Conservation (phyloP, 2,888 invertebrate genomes). For the Rhodophaea formosa region DNA sequence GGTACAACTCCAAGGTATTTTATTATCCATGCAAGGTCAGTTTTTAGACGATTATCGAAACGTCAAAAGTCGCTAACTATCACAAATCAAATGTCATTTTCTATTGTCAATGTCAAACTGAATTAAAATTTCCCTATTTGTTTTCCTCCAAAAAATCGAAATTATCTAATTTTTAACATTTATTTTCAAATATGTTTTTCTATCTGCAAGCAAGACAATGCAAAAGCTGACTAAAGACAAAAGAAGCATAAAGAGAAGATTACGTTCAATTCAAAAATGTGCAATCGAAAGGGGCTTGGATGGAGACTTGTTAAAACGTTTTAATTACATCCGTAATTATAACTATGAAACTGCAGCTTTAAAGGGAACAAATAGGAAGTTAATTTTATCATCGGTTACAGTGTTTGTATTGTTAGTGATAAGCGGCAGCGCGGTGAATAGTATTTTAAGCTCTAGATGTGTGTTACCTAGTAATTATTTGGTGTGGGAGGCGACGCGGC, state of each 20-base stretch:
- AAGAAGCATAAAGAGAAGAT: slow-evolving; percentile 33
- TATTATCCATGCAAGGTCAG: too few species aligned
- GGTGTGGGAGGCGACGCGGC: slow-evolving; percentile 92
- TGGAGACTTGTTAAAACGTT: slow-evolving; percentile 43
- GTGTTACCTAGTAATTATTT: slow-evolving; percentile 91
- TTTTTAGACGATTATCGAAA: not conserved
- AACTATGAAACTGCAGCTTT: slow-evolving; percentile 35
- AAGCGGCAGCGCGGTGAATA: slow-evolving; percentile 46
- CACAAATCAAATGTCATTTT: not conserved
- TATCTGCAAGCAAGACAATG: slow-evolving; percentile 24
- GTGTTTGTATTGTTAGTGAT: slow-evolving; percentile 45
- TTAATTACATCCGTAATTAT: slow-evolving; percentile 49
- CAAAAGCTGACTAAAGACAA: slow-evolving; percentile 29
- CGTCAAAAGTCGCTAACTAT: not conserved
- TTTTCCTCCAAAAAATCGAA: not conserved
- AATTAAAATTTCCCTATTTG: not conserved
- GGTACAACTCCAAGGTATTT: too few species aligned
- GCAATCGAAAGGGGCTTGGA: slow-evolving; percentile 53
- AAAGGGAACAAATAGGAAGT: slow-evolving; percentile 41
- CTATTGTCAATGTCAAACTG: not conserved
- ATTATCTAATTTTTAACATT: not conserved
- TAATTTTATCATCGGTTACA: slow-evolving; percentile 41
- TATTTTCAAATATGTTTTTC: slow-evolving; percentile 12
- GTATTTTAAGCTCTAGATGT: slow-evolving; percentile 84
- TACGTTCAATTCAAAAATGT: slow-evolving; percentile 50